Evolutionary conservation across 1,140 invertebrate species (phyloP).

Genomic region (Pomacea maculata): DNA sequence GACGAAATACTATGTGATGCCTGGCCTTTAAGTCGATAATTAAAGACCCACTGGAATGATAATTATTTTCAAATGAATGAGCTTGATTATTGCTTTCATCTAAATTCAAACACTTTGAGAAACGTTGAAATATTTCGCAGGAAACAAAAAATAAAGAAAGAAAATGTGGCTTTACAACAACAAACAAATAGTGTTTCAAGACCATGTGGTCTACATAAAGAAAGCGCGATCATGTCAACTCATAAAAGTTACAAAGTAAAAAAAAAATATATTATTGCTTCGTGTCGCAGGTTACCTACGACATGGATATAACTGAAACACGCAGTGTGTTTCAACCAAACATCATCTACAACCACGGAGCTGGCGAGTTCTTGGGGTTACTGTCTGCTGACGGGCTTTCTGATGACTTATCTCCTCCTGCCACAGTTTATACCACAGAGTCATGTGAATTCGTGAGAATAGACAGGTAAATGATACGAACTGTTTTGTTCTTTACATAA

Average conservation of each 20-base stretch:
- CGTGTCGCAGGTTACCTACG: constrained; percentile 51
- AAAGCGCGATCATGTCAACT: no score
- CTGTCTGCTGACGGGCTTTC: constrained; percentile 48
- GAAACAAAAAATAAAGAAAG: no score
- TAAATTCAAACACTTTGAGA: no score
- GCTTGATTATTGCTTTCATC: no score
- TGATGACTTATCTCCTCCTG: constrained; percentile 53
- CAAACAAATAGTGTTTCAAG: no score
- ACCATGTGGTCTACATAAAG: no score
- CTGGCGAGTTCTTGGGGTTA: constrained; percentile 55
- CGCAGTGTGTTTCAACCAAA: constrained; percentile 52
- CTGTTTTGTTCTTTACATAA: neutral
- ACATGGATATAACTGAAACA: constrained; percentile 38
- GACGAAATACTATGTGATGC: no score
- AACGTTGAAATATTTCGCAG: no score
- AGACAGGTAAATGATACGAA: constrained; percentile 27
- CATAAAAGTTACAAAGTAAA: neutral
- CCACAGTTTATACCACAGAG: constrained; percentile 50
- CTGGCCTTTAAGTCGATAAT: no score
- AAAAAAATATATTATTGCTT: neutral
- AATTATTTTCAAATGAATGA: no score
- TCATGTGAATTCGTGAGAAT: constrained; percentile 48
- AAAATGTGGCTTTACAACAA: no score
- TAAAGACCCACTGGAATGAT: no score
- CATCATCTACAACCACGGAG: constrained; percentile 57